Percentiles rank a stretch among this genome's conserved stretches.
These are phyloP conservation scores for Gavia stellata DNA, from an alignment of 2,113 vertebrate genomes.

Conservation along the genomic window DNA sequence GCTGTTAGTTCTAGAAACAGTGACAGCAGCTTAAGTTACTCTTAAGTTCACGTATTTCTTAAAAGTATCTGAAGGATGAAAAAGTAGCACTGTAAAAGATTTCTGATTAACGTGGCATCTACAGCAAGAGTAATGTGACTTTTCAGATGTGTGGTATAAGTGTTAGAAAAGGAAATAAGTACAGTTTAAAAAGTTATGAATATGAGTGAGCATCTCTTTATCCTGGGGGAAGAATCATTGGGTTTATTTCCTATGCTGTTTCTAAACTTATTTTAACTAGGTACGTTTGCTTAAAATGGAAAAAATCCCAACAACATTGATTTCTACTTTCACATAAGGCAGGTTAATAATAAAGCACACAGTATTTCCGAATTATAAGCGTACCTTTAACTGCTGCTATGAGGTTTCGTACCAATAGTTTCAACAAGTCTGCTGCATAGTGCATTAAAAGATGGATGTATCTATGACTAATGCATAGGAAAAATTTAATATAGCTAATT, in stretches of 20 bases:
- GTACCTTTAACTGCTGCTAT: background rate
- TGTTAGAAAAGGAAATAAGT: background rate
- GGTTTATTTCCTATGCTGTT: background rate
- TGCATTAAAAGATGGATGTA: background rate
- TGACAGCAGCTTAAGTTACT: background rate
- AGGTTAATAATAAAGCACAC: background rate
- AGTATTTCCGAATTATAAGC: background rate
- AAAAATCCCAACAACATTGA: background rate
- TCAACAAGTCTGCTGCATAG: background rate
- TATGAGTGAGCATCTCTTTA: background rate
- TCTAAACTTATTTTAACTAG: background rate
- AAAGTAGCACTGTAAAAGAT: background rate
- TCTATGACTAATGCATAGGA: background rate
- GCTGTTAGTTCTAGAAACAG: background rate
- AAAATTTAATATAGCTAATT: background rate
- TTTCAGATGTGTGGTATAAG: background rate
- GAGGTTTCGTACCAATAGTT: background rate
- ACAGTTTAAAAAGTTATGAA: background rate
- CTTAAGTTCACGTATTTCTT: background rate
- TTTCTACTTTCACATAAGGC: background rate
- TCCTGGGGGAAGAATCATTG: background rate
- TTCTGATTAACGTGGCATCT: background rate
- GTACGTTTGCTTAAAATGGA: background rate
- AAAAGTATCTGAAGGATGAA: background rate
- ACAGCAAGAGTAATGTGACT: background rate